Evolutionary conservation across 2,113 vertebrate species (phyloP).

Genomic region (Heloderma charlesbogerti): DNA sequence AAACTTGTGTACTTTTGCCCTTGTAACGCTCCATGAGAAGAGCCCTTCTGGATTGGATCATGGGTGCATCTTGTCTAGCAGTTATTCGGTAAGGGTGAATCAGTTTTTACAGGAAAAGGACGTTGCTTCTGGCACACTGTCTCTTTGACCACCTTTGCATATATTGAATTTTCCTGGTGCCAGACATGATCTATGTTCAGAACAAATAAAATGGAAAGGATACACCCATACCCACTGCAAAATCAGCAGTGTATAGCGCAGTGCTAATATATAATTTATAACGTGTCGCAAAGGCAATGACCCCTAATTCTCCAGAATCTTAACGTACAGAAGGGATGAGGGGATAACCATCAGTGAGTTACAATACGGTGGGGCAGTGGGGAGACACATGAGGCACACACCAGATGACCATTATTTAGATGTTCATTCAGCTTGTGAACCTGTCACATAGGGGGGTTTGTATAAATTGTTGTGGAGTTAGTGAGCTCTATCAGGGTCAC

Average conservation of each 20-base stretch:
- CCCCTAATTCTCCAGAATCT: not conserved
- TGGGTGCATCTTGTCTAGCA: no score
- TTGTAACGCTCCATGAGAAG: no score
- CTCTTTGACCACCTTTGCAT: not conserved
- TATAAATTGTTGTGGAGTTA: no score
- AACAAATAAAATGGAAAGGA: slow-evolving; percentile 4
- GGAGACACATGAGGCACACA: not conserved
- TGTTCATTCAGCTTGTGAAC: not conserved
- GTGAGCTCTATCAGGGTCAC: no score
- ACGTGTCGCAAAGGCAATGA: slow-evolving; percentile 6
- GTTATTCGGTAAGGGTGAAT: not conserved
- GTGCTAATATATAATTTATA: slow-evolving; percentile 23
- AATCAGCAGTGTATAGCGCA: not conserved
- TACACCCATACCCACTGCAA: not conserved
- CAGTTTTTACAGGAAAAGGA: not conserved
- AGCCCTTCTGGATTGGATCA: no score
- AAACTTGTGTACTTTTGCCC: no score
- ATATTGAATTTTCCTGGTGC: not conserved
- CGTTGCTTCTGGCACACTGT: not conserved
- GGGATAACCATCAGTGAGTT: slow-evolving; percentile 3
- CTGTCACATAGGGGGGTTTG: not conserved
- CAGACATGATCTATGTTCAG: not conserved
- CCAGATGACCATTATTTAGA: not conserved
- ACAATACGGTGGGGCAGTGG: not conserved
- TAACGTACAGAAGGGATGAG: not conserved